These are phyloP conservation scores for Bombus pascuorum DNA, from an alignment of 1,140 invertebrate genomes.

Conservation along the genomic window DNA sequence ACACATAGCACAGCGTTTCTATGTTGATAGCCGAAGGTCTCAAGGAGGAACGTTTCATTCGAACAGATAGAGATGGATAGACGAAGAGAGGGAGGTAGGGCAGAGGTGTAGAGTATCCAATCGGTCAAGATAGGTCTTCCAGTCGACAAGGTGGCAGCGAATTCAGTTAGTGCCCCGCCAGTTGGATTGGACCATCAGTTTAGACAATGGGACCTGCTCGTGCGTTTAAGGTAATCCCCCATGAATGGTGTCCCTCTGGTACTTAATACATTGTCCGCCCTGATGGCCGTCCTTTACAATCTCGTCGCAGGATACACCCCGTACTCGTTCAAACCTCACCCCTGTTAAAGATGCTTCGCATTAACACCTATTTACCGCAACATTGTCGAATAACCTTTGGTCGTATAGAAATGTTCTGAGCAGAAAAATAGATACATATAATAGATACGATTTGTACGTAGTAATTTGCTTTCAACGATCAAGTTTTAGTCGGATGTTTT, in stretches of 20 bases:
- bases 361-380: slow-evolving; percentile 78
- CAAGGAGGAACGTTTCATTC: slow-evolving; percentile 31
- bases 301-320: slow-evolving; percentile 68
- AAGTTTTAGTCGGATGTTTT: too few relatives aligned
- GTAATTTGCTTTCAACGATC: too few relatives aligned
- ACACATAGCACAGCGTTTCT: neutral
- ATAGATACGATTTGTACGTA: too few relatives aligned
- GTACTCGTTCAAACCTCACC: slow-evolving; percentile 39
- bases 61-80: neutral
- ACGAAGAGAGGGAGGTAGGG: neutral
- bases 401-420: slow-evolving; percentile 10
- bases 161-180: slow-evolving; percentile 70
- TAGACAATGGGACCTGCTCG: slow-evolving; percentile 76
- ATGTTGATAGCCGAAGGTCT: neutral
- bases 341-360: slow-evolving; percentile 67
- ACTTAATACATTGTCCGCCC: slow-evolving; percentile 79
- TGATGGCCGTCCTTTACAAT: slow-evolving; percentile 78
- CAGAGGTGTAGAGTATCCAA: slow-evolving; percentile 49
- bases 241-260: slow-evolving; percentile 78
- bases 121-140: slow-evolving; percentile 70
- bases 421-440: too few relatives aligned
- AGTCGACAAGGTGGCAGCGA: slow-evolving; percentile 45
- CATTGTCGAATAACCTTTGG: slow-evolving; percentile 47
- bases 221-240: slow-evolving; percentile 78
- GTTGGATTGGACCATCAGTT: slow-evolving; percentile 73